Conservation (phyloP, 2,113 vertebrate species). For the Pipra filicauda region DNA sequence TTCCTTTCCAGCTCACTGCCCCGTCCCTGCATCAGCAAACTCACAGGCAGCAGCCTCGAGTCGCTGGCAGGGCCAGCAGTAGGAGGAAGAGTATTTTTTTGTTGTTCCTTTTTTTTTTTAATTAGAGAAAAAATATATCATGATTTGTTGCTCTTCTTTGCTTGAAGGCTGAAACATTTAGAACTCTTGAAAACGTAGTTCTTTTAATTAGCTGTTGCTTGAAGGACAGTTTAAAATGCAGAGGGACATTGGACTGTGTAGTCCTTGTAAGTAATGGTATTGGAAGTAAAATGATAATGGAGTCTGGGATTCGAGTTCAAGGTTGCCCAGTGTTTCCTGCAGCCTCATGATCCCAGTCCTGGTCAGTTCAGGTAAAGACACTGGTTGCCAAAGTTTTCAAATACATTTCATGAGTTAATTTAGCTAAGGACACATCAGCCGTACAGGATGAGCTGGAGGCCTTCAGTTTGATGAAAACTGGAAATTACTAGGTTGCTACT, state of each 20-base stretch:
- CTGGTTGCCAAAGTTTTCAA: background rate
- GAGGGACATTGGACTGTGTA: accelerated
- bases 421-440: background rate
- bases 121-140: background rate
- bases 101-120: background rate
- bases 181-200: background rate
- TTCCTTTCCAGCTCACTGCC: background rate
- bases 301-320: background rate
- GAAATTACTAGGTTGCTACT: background rate
- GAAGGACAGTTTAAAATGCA: background rate
- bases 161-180: background rate
- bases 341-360: background rate
- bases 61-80: background rate
- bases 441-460: background rate
- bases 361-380: background rate
- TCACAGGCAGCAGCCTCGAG: background rate
- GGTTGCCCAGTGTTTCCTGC: background rate
- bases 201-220: background rate
- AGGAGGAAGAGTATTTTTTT: background rate
- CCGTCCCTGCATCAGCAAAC: background rate
- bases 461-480: background rate
- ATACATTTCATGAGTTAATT: background rate
- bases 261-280: background rate
- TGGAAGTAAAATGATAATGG: background rate
- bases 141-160: background rate